Evolutionary conservation across 2,113 vertebrate genomes (phyloP), one percentile per base, ranked within the genome.

Genomic region (Cyrtonyx montezumae): DNA sequence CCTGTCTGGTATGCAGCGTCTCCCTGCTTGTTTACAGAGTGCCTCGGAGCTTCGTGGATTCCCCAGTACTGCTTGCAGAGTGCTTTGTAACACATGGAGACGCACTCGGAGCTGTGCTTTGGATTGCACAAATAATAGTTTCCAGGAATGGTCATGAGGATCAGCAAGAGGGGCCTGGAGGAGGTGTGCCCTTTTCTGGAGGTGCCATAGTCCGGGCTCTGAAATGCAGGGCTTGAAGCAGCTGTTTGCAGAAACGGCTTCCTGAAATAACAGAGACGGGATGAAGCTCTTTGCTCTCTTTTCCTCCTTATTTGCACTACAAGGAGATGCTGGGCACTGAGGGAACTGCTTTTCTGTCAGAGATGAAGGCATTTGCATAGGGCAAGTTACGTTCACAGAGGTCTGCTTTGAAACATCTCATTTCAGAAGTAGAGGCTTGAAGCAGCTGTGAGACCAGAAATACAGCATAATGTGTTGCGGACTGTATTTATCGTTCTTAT

Each of bases 61-160:
- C 48, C 26, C 83, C 69, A 0, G 0, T 30, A 3, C 59, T 55
- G 25, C 51, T 25, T 75, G 81, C 59, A 6, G 75, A 59, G 76
- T 43, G 71, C 78, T 92, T 93, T 92, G 53, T 86, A 79, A 45
- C 70, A 45, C 63, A 62, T n/a, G 14, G 90, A 53, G 69, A 68
- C 37, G 48, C 56, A 22, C 80, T 95, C 84, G 91, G 95, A 88
- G 58, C 73, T 1, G 5, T 81, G 49, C 59, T 90, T 88, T 46
- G 83, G 65, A 71, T 68, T 85, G 87, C 87, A 70, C 55, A 66
- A 81, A 42, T 56, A 79, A 28, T 49, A 70, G 43, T 92, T 94
- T 93, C 94, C 95, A 94, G 93, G 93, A 91, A 95, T 76, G 88
- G 89, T 75, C 79, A 63, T 87, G 73, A 91, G 82, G 79, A 87